Conservation (phyloP, 2,113 vertebrate genomes). For the Elephas maximus region DNA sequence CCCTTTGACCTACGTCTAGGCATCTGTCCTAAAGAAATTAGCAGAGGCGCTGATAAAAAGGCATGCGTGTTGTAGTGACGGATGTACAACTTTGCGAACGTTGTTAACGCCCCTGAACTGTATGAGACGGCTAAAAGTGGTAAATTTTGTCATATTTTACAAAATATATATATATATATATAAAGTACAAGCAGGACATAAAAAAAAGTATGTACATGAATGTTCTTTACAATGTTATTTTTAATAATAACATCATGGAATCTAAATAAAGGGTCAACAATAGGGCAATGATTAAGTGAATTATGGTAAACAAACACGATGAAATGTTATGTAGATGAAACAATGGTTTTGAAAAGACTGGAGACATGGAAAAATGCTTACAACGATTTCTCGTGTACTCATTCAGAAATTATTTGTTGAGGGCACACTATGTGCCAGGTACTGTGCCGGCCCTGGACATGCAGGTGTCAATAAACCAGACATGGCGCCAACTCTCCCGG, state of each 20-base stretch:
- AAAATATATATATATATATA: too few relatives aligned
- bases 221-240: not conserved
- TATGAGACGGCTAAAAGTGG: not conserved
- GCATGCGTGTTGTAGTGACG: not conserved
- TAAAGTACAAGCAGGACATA: not conserved
- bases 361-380: not conserved
- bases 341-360: not conserved
- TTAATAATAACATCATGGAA: not conserved
- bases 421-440: not conserved
- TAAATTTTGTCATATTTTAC: not conserved
- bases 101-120: not conserved
- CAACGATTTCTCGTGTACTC: not conserved
- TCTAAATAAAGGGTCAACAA: not conserved
- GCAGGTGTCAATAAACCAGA: not conserved
- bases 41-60: not conserved
- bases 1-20: not conserved
- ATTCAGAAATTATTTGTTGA: slow-evolving; percentile 16
- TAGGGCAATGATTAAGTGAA: not conserved
- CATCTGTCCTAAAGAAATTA: not conserved
- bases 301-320: not conserved
- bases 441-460: not conserved
- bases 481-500: not conserved
- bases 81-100: not conserved
- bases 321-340: not conserved
- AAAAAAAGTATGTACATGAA: not conserved